Percentiles rank a stretch among this genome's conserved stretches.
phyloP scores from a whole-genome alignment of 2,888 invertebrate species.

The Diplolepis rosae region DNA sequence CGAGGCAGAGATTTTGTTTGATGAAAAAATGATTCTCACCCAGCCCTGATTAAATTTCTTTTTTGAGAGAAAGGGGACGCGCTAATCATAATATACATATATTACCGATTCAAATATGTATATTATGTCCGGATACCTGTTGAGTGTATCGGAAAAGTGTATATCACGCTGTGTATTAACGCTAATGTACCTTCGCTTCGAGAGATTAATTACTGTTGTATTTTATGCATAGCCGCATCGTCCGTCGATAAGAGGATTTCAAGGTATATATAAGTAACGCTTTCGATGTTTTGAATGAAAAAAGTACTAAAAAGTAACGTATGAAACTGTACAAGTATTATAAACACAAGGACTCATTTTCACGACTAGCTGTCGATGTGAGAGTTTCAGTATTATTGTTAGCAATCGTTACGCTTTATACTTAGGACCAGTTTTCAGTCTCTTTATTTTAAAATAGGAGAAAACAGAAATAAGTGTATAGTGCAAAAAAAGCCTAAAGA shows the following conservation, averaged over 20 bases:
- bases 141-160: constrained; percentile 35
- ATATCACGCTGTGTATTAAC: constrained; percentile 41
- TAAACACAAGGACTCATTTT: constrained; percentile 26
- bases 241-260: constrained; percentile 40
- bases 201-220: constrained; percentile 50
- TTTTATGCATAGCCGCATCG: constrained; percentile 32
- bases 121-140: constrained; percentile 34
- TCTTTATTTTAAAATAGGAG: constrained; percentile 33
- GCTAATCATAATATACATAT: constrained; percentile 37
- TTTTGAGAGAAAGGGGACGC: constrained; percentile 30
- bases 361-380: neutral
- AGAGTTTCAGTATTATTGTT: constrained; percentile 24
- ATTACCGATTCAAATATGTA: constrained; percentile 35
- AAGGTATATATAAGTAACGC: constrained; percentile 44
- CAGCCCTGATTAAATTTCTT: constrained; percentile 32
- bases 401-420: constrained; percentile 4
- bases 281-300: constrained; percentile 50
- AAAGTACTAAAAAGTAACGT: constrained; percentile 35
- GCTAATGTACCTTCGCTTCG: constrained; percentile 58
- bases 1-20: no score
- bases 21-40: constrained; percentile 35
- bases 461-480: constrained; percentile 16
- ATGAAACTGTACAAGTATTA: constrained; percentile 24
- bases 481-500: constrained; percentile 15
- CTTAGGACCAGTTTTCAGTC: constrained; percentile 36